Evolutionary conservation across 2,113 vertebrate species (phyloP), one percentile per base, ranked within the genome.

Genomic region (Narcine bancroftii): DNA sequence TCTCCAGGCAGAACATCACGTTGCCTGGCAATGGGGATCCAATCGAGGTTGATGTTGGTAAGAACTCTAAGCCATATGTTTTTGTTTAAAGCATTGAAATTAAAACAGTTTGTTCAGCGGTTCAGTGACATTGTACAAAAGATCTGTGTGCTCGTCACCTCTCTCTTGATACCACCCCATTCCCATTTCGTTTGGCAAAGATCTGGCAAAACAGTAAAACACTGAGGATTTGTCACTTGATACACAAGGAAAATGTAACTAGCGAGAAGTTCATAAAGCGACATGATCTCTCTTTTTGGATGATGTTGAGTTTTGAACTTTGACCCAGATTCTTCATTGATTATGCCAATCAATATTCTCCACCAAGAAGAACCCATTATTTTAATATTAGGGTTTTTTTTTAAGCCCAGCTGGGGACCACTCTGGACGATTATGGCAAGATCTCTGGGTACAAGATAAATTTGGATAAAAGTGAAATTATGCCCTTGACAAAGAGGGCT

Each of bases 1-100:
- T 98, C 93, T 97, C 98, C 94, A 99, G 98, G 93, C 99, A 99
- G 93, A 98, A 97, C 93, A 97, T 99, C 72, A 95, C 97, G 92
- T 95, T 99, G 76, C 98, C 99, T 13, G 94, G 96, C 0, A 97
- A 98, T 45, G 98, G 98, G 91, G 95, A 97, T 93, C 96, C 95
- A 1, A 97, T 96, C 0, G 92, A 97, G 93, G 96, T 97, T 5
- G 97, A 99, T 95, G 97, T 99, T 36, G 99, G 99, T 99, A 97
- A 97, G 97, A 21, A 47, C 24, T 29, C 63, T 29, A 69, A 29
- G 10, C 24, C 63, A 47, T 91, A 33, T 91, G 89, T 69, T 91
- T 91, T 36, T 45, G 26, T 42, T 91, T 69, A 91, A 85, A 91
- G 65, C 21, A 47, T 47, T 3, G 39, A 69, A 91, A 91, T 91